A percentile compares a stretch with the other conserved stretches of the same genome.
Evolutionary conservation across 2,797 vertebrate genomes (phyloP).

Genomic region (Atherinosoma microstoma): DNA sequence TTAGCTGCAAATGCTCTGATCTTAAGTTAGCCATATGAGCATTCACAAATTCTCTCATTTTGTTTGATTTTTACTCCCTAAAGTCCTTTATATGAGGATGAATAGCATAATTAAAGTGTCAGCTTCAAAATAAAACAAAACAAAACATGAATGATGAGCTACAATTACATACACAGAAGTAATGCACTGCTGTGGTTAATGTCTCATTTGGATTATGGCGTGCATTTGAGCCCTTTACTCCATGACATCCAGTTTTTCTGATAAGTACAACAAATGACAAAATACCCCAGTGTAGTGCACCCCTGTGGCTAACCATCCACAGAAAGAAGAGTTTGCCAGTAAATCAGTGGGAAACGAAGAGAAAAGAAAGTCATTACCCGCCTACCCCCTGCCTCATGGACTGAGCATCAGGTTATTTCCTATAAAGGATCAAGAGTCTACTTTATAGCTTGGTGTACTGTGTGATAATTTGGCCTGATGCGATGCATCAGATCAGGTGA

Average conservation of each 20-base stretch:
- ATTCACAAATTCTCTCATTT: background rate
- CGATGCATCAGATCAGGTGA: background rate
- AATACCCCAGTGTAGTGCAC: slow-evolving; percentile 10
- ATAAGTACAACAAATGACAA: slow-evolving; percentile 29
- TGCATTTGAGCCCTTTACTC: slow-evolving; percentile 8
- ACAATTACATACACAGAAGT: slow-evolving; percentile 22
- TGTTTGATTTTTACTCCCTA: background rate
- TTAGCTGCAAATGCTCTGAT: background rate
- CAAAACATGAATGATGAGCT: background rate
- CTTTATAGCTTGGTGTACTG: slow-evolving; percentile 5
- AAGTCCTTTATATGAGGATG: background rate
- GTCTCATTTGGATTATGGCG: slow-evolving; percentile 22
- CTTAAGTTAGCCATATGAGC: background rate
- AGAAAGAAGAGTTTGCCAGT: slow-evolving; percentile 38
- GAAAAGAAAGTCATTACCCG: slow-evolving; percentile 13
- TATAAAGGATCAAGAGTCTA: background rate
- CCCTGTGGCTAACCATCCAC: slow-evolving; percentile 30
- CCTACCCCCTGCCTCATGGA: background rate
- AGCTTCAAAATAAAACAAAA: background rate
- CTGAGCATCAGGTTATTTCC: slow-evolving; percentile 8
- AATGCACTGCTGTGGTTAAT: background rate
- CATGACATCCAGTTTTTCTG: slow-evolving; percentile 17
- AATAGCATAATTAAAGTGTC: slow-evolving; percentile 5
- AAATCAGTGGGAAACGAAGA: slow-evolving; percentile 22
- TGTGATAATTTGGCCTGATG: no score